Base-by-base conservation (phyloP, 2,113 vertebrate genomes). In the Poeciliopsis retropinna region DNA sequence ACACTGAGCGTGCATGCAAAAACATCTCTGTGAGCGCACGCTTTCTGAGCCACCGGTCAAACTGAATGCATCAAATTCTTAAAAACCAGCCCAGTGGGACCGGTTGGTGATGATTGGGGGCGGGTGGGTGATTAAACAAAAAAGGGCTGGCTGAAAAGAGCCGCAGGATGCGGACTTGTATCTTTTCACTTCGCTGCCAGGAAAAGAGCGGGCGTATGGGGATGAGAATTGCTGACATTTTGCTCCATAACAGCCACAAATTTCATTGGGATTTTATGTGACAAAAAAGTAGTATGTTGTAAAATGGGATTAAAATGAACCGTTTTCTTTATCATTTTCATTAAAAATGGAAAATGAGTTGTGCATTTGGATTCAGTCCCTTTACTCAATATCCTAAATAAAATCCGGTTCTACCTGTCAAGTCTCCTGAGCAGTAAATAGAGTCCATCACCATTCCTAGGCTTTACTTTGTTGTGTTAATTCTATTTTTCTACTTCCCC, bases 11-110 rank as follows among this genome's bases (percentile, higher is more conserved):
- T 31, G 61, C 39, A 30, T 44, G 65, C 54, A 81, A 25, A 76
- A 25, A 76, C n/a, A 34, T 9, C 34, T 44, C 65, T 67, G 69
- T 69, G 64, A 64, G 57, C 1, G 11, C 68, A 64, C n/a, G 41
- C 77, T 88, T 92, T 90, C 87, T 82, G 65, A 78, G 67, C 86
- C 75, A 86, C 73, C 78, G 79, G 72, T 79, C 87, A 90, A 86
- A 89, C 64, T 91, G 86, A 91, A 91, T 87, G 73, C 80, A 80
- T 72, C 44, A 66, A 70, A 78, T 83, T 84, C 81, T 72, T 65
- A 75, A 67, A 82, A 81, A 86, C 73, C 77, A 76, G 62, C 76
- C 79, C 85, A 90, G 81, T 78, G 41, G 81, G 84, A 81, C 71
- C 79, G 75, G 82, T 74, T 70, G 69, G 62, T 65, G 80, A 77